These are phyloP conservation scores for Metridium senile DNA, from an alignment of 92 coral and sea anemone genomes.

Conservation along the genomic window DNA sequence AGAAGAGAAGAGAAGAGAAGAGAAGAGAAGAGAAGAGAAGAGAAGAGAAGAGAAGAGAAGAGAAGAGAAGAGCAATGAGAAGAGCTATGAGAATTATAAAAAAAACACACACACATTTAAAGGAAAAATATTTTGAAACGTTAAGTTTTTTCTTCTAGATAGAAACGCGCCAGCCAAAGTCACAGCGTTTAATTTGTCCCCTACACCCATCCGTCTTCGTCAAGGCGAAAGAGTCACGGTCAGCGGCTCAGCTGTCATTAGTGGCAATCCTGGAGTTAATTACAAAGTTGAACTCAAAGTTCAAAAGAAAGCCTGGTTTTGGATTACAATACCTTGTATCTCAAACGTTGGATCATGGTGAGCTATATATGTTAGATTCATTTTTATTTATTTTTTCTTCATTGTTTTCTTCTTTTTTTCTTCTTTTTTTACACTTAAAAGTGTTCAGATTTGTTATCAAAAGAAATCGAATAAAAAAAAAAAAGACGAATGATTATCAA, in stretches of 20 bases:
- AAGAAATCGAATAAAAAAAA: too few species aligned
- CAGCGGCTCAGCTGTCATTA: slow-evolving; percentile 22
- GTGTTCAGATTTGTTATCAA: too few species aligned
- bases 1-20: not conserved
- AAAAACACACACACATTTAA: not conserved
- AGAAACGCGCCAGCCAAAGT: slow-evolving; percentile 19
- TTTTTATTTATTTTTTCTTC: not conserved
- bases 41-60: not conserved
- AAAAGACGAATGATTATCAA: too few species aligned
- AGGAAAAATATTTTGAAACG: not conserved
- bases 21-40: not conserved
- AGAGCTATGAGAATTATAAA: not conserved
- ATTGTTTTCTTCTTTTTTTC: not conserved
- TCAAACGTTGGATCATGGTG: slow-evolving; percentile 28
- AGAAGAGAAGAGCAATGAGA: not conserved
- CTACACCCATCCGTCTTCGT: slow-evolving; percentile 27
- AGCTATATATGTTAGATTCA: slow-evolving; percentile 7
- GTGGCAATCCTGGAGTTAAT: slow-evolving; percentile 24
- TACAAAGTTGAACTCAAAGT: slow-evolving; percentile 29
- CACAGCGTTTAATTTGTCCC: slow-evolving; percentile 10
- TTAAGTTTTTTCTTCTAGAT: slow-evolving; percentile 8
- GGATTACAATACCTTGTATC: slow-evolving; percentile 22
- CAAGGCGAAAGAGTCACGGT: slow-evolving; percentile 30
- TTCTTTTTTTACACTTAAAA: too few species aligned
- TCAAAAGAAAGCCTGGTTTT: slow-evolving; percentile 16